These are phyloP conservation scores for Chondrosia reniformis DNA, from an alignment of 37 sponge, comb jelly and placozoan genomes.

Conservation along the genomic window DNA sequence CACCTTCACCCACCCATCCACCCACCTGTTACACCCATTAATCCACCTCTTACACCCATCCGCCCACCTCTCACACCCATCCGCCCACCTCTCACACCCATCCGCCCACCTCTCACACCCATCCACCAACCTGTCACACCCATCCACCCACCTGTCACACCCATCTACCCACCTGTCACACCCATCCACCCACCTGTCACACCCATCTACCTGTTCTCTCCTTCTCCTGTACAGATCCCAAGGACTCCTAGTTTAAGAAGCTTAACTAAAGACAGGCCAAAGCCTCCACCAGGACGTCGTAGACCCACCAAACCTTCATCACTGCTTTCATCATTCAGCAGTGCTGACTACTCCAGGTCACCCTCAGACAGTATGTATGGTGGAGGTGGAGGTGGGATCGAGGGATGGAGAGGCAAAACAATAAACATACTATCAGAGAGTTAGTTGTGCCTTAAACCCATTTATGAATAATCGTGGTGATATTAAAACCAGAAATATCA, in stretches of 20 bases:
- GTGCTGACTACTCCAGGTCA: not conserved
- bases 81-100: not conserved
- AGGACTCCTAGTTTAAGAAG: not conserved
- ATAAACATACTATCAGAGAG: no score
- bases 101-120: not conserved
- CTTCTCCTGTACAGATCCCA: not conserved
- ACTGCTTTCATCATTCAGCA: not conserved
- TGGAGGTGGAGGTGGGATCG: not conserved
- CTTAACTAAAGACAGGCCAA: constrained; percentile 29
- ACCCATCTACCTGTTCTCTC: not conserved
- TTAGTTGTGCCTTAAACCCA: no score
- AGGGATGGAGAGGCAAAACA: not conserved
- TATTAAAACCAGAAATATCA: no score
- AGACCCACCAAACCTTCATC: not conserved
- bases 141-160: no score
- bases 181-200: not conserved
- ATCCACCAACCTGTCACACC: not conserved
- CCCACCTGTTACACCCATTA: no score
- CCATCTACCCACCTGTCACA: no score
- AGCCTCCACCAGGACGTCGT: constrained; percentile 25
- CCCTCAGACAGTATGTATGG: not conserved
- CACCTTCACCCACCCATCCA: no score
- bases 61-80: no score
- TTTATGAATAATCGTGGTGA: no score
- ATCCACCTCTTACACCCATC: no score